Evolutionary conservation across 2,888 invertebrate species (phyloP), one percentile per base, ranked within the genome.

Genomic region (Elegia similella): DNA sequence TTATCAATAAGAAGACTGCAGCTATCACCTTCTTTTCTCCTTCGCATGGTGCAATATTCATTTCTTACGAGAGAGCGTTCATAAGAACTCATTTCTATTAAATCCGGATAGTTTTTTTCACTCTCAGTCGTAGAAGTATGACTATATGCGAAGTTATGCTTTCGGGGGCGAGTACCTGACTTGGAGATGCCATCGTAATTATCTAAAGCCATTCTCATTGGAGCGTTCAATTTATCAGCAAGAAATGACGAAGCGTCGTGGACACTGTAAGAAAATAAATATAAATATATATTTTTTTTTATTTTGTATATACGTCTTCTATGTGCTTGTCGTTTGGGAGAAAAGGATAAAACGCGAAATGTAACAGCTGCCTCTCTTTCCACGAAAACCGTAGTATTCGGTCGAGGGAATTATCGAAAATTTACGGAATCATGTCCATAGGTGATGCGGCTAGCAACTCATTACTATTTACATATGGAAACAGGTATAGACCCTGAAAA

Each of bases 41-140:
- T 77, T 0, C 95, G 95, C 66, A 95, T 89, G n/a, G 95, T 95
- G 75, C 94, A 95, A 73, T 95, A 94, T 67, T 88, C 89, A 59
- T 78, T 83, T 53, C 85, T 78, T 61, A 88, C 70, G 64, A 88
- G 88, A 46, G 84, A 83, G 55, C 85, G 77, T 59, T 88, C 86
- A 59, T 88, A 70, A 52, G 88, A 85, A 64, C 88, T 91, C 84
- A 91, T 92, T 80, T 92, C 93, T 72, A 92, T 88, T 48, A 92
- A 85, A 67, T 92, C 93, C 0, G 93, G 93, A 70, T 92, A 93
- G 77, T 93, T 93, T 73, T 91, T 88, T 67, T 92, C 91, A 65
- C 89, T 90, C 70, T 92, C 92, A 66, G 88, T 87, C 30, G 87
- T 86, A 60, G 92, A 90, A 42, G 91, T 80, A 66, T 92, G 92